Conservation (phyloP, 2,113 vertebrate genomes). For the Actenoides hombroni region DNA sequence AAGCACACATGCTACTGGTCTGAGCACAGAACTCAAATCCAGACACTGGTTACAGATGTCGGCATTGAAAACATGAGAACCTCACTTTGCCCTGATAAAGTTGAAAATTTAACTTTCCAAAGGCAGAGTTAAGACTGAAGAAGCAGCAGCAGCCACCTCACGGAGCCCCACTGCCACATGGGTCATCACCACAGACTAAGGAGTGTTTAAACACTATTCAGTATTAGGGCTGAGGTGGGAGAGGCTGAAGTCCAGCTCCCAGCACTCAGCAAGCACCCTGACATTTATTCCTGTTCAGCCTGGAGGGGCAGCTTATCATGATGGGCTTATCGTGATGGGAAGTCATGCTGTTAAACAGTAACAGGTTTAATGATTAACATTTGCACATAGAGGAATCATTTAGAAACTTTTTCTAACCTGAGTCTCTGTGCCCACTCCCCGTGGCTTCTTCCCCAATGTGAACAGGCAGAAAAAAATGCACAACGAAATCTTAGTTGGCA, state of each 20-base stretch:
- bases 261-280: background rate
- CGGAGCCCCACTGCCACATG: background rate
- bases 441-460: background rate
- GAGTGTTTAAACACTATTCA: background rate
- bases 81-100: background rate
- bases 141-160: background rate
- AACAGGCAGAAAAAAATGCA: background rate
- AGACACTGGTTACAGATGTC: fast-evolving
- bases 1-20: background rate
- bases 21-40: background rate
- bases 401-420: background rate
- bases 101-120: background rate
- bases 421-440: background rate
- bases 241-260: background rate
- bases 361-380: background rate
- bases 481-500: background rate
- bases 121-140: background rate
- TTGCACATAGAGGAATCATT: background rate
- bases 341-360: background rate
- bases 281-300: background rate
- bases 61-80: background rate
- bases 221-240: background rate
- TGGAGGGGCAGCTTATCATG: background rate
- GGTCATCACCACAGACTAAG: background rate
- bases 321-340: background rate